A percentile compares a stretch with the other conserved stretches of the same genome.
These are phyloP conservation scores for Oophaga pumilio DNA, from an alignment of 2,113 vertebrate species.

Conservation along the genomic window DNA sequence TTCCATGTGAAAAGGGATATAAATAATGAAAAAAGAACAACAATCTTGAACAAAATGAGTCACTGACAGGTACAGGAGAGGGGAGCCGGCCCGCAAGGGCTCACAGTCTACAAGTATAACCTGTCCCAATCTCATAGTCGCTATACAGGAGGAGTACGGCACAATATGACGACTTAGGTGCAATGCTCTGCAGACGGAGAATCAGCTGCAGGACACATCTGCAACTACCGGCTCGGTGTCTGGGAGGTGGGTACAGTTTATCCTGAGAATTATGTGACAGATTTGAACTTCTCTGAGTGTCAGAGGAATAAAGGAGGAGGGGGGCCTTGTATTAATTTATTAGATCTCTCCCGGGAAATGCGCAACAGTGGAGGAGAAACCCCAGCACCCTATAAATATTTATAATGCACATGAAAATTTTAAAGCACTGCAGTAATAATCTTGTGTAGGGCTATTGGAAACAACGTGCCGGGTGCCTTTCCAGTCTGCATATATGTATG, in stretches of 20 bases:
- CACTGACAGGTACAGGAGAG: too few relatives aligned
- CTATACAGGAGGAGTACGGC: background rate
- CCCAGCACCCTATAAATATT: slow-evolving; percentile 59
- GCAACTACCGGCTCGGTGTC: slow-evolving; percentile 17
- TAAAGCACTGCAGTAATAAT: slow-evolving; percentile 59
- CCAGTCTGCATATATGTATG: slow-evolving; percentile 15
- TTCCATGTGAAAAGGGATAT: too few relatives aligned
- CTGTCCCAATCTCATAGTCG: background rate
- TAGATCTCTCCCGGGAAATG: slow-evolving; percentile 53
- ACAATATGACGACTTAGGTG: background rate
- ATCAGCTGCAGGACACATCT: slow-evolving; percentile 21
- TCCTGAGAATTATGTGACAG: slow-evolving; percentile 57
- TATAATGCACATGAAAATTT: slow-evolving; percentile 59
- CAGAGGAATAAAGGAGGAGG: slow-evolving; percentile 36
- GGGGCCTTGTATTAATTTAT: slow-evolving; percentile 53
- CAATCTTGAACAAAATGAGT: too few relatives aligned
- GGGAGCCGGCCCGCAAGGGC: too few relatives aligned
- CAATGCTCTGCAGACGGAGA: slow-evolving; percentile 9
- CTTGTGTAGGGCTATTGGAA: slow-evolving; percentile 53
- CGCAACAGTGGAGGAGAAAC: slow-evolving; percentile 58
- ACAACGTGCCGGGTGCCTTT: slow-evolving; percentile 27
- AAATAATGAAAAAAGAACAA: too few relatives aligned
- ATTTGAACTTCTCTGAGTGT: slow-evolving; percentile 56
- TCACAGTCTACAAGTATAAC: background rate
- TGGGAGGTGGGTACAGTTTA: slow-evolving; percentile 54